A percentile compares a stretch with the other conserved stretches of the same genome.
Evolutionary conservation across 2,888 invertebrate genomes (phyloP).

Genomic region (Bimastos eiseni): DNA sequence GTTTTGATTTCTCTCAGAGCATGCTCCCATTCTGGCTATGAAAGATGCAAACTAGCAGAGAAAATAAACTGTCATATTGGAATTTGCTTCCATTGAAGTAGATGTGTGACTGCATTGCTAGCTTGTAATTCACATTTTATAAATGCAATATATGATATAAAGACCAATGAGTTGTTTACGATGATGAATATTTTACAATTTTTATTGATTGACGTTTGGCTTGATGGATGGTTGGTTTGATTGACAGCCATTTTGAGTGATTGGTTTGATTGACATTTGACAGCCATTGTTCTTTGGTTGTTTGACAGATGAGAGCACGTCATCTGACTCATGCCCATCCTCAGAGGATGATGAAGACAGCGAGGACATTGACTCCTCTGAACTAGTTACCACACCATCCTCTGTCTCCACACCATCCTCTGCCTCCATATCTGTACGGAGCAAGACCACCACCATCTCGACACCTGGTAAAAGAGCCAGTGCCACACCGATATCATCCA

Average conservation of each 20-base stretch:
- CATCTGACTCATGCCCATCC: slow-evolving; percentile 1
- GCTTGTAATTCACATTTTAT: background rate
- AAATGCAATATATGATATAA: background rate
- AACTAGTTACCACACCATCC: background rate
- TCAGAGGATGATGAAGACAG: background rate
- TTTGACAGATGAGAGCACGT: background rate
- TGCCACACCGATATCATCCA: background rate
- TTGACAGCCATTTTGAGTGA: background rate
- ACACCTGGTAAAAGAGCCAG: background rate
- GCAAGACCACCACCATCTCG: background rate
- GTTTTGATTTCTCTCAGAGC: background rate
- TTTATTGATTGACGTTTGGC: background rate
- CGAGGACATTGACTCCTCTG: background rate
- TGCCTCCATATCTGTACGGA: background rate
- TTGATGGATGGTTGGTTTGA: too few species aligned
- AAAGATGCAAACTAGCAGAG: background rate
- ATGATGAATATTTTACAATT: background rate
- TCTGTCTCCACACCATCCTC: background rate
- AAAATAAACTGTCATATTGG: background rate
- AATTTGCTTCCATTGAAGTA: background rate
- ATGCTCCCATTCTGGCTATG: too few species aligned
- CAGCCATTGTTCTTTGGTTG: too few species aligned
- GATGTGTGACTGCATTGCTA: too few species aligned
- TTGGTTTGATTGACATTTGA: background rate
- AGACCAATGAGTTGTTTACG: background rate